Base-by-base conservation (phyloP, 2,888 invertebrate species). In the Auanema sp. region DNA sequence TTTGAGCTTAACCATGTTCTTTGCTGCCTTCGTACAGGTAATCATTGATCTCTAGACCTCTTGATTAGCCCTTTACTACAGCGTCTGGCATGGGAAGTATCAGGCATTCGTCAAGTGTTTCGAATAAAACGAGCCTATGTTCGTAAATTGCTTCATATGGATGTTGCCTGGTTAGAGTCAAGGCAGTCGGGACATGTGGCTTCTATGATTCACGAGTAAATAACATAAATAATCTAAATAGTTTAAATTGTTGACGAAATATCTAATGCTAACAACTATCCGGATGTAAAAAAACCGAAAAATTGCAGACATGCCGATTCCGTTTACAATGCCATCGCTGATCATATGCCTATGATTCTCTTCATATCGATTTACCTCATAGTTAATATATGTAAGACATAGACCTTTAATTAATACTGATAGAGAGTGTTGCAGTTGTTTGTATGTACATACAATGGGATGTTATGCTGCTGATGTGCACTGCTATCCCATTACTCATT, bases 131-230 rank as follows among this genome's bases (percentile, higher is more conserved):
- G 74, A 33, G 79, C 79, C 18, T 81, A 81, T 64, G 76, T 81
- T 52, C 59, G 72, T 33, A 81, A 81, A 61, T 58, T 81, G 49
- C 68, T 81, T 12, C 68, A 79, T 58, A 81, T 81, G 81, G 81
- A 81, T 60, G 75, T 81, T n/a, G 71, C 80, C 1, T 82, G 81
- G 81, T 64, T 81, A 60, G 81, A 81, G 65, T 79, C 79, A 24
- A 52, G 76, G 12, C 80, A 82, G 58, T 77, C 77, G 56, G 81
- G 81, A 12, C 79, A 81, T 51, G 79, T 81, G 6, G 81, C 81
- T 33, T 66, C 76, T 40, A 79, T 76, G 72, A 67, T 81, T 40
- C 79, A 81, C 64, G 81, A 81, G 81, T 81, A 49, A 65, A 79
- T 64, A 12, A 33, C 21, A 52, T 16, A 52, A 1, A 16, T n/a